Evolutionary conservation across 2,888 invertebrate species (phyloP).

Genomic region (Zygogramma bicolorata): DNA sequence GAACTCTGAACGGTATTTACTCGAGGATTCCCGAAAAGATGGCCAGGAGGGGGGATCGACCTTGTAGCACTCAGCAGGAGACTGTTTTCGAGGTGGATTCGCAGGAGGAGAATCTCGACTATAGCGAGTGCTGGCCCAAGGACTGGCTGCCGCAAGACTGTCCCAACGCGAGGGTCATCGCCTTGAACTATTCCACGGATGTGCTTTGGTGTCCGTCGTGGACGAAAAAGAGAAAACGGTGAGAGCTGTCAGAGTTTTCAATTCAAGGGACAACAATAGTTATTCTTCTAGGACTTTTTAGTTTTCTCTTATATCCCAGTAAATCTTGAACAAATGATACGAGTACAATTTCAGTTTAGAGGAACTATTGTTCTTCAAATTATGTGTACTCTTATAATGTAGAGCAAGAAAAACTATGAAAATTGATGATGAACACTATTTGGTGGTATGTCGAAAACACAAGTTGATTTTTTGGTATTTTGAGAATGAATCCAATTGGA

Average conservation of each 20-base stretch:
- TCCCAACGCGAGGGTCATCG: constrained; percentile 81
- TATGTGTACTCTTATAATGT: too few relatives aligned
- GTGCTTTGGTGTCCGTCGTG: constrained; percentile 83
- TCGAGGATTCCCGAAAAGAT: constrained; percentile 55
- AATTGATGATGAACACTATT: too few relatives aligned
- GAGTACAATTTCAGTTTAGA: too few relatives aligned
- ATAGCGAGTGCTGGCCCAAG: constrained; percentile 83
- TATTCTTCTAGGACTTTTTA: too few relatives aligned
- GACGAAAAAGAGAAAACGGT: constrained; percentile 76
- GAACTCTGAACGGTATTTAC: constrained; percentile 54
- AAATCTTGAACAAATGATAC: too few relatives aligned
- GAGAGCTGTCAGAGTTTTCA: constrained; percentile 37
- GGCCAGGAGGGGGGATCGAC: constrained; percentile 45
- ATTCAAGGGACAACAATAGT: too few relatives aligned
- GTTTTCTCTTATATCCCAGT: too few relatives aligned
- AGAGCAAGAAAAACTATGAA: too few relatives aligned
- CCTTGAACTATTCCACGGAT: constrained; percentile 86
- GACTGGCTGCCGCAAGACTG: constrained; percentile 88
- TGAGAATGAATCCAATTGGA: too few relatives aligned
- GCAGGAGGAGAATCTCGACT: constrained; percentile 54
- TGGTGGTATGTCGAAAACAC: too few relatives aligned
- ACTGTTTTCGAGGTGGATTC: constrained; percentile 48
- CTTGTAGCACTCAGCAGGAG: constrained; percentile 10
- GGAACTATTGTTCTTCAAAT: too few relatives aligned
- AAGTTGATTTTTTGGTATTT: too few relatives aligned